These are phyloP conservation scores for Trypoxylus dichotomus DNA, from an alignment of 1,140 invertebrate species.

Conservation along the genomic window DNA sequence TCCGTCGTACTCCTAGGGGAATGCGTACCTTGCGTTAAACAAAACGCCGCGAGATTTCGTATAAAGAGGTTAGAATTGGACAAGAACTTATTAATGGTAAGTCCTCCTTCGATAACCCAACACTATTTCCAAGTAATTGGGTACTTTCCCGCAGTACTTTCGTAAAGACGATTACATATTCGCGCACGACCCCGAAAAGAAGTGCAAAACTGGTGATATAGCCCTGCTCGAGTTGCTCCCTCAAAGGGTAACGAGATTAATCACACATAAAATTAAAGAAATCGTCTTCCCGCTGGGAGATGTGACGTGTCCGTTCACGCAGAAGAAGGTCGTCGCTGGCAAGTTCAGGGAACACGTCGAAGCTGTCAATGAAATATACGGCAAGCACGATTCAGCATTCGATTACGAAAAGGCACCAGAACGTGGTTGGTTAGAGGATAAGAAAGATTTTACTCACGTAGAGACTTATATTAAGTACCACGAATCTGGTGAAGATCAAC, in stretches of 20 bases:
- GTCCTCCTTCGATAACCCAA: slow-evolving; percentile 41
- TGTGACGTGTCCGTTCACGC: slow-evolving; percentile 79
- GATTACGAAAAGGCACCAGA: slow-evolving; percentile 76
- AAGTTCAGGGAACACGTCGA: slow-evolving; percentile 77
- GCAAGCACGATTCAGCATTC: slow-evolving; percentile 67
- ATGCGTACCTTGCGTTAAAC: slow-evolving; percentile 72
- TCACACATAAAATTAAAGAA: slow-evolving; percentile 78
- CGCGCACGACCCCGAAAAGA: slow-evolving; percentile 74
- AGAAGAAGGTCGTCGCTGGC: slow-evolving; percentile 72
- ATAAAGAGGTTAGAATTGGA: slow-evolving; percentile 72
- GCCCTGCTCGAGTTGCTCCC: slow-evolving; percentile 76
- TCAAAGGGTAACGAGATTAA: slow-evolving; percentile 70
- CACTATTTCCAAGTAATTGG: slow-evolving; percentile 39
- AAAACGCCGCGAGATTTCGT: slow-evolving; percentile 75
- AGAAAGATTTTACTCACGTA: slow-evolving; percentile 77
- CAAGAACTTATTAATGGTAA: slow-evolving; percentile 68
- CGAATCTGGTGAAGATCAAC: slow-evolving; percentile 69
- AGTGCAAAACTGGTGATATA: slow-evolving; percentile 79
- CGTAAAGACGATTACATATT: slow-evolving; percentile 68
- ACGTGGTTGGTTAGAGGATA: slow-evolving; percentile 78
- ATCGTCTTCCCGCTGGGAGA: slow-evolving; percentile 81
- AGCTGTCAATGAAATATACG: slow-evolving; percentile 68
- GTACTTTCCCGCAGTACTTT: slow-evolving; percentile 69
- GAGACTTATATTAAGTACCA: slow-evolving; percentile 75
- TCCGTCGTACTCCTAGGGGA: slow-evolving; percentile 63